Conservation (phyloP, 1,140 invertebrate genomes). For the Plodia interpunctella region DNA sequence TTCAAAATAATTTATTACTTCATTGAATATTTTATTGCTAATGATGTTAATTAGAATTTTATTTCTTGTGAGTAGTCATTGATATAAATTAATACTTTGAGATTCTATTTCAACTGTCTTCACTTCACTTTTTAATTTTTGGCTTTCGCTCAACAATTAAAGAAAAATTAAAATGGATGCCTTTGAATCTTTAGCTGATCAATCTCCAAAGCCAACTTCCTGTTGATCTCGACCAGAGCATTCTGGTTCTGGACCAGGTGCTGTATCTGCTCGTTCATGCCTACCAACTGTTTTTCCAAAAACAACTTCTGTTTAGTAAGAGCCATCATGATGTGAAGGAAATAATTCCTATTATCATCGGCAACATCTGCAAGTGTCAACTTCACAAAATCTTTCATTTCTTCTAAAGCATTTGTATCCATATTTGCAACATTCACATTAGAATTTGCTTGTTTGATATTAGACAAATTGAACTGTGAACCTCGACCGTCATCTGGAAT, state of each 20-base stretch:
- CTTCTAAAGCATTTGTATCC: conserved; percentile 49
- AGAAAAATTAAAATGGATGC: conserved; percentile 31
- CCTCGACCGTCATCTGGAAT: conserved; percentile 37
- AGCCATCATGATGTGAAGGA: conserved; percentile 65
- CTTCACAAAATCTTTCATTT: conserved; percentile 72
- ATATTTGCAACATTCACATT: conserved; percentile 25
- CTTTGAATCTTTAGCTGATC: conserved; percentile 60
- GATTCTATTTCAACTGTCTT: background rate
- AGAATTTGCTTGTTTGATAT: conserved; percentile 31
- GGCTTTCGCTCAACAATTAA: background rate
- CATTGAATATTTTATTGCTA: no score
- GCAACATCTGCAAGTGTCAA: conserved; percentile 59
- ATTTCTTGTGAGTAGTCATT: no score
- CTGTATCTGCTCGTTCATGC: conserved; percentile 56
- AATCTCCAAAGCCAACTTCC: conserved; percentile 62
- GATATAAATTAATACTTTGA: background rate
- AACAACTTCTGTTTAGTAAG: conserved; percentile 70
- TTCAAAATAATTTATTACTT: no score
- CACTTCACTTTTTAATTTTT: no score
- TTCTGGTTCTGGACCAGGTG: conserved; percentile 57
- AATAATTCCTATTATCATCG: conserved; percentile 66
- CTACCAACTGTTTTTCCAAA: conserved; percentile 62
- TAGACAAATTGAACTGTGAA: conserved; percentile 35
- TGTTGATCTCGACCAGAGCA: conserved; percentile 64
- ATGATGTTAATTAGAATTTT: no score